Evolutionary conservation across 2,888 invertebrate genomes (phyloP), one percentile per base, ranked within the genome.

Genomic region (Drosophila birchii): DNA sequence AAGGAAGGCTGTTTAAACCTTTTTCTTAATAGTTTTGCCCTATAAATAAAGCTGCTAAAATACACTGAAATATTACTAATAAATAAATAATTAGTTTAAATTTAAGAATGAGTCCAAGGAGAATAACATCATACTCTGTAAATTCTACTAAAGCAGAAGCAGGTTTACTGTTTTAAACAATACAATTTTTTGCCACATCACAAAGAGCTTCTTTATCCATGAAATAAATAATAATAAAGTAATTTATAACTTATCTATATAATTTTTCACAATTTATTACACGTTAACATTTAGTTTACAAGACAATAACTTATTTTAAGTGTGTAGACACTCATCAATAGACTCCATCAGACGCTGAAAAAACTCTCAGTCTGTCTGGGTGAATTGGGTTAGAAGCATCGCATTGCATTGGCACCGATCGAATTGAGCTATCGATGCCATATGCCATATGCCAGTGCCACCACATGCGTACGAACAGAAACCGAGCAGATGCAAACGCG

Each of bases 381-480:
- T 59, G 68, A 83, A 82, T 88, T 88, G 76, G 83, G 83, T 83
- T 83, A 83, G 76, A 78, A 54, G 83, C 86, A 86, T 83, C 86
- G 58, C 84, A 75, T 83, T 83, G 83, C 88, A 74, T 58, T 55
- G 74, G 67, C 76, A 81, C 79, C 71, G 75, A 74, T 72, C 75
- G 74, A 58, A 81, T 81, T 81, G 79, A 86, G 79, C 75, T 73
- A 88, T 85, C 75, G 78, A 58, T 47, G 60, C 58, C 53, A 54
- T 53, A 53, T 53, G 51, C 29, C 29, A 47, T 51, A 32, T 49
- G 53, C 43, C 59, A 45, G n/a, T 36, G 23, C 45, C 51, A 34
- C 45, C 34, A 34, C 34, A 51, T 72, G 72, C 47, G 63, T 63
- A 70, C 70, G 58, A 53, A 64, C 58, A 38, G 45, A 53, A 45